Evolutionary conservation across 2,797 vertebrate genomes (phyloP), one percentile per base, ranked within the genome.

Genomic region (Mycteria americana): DNA sequence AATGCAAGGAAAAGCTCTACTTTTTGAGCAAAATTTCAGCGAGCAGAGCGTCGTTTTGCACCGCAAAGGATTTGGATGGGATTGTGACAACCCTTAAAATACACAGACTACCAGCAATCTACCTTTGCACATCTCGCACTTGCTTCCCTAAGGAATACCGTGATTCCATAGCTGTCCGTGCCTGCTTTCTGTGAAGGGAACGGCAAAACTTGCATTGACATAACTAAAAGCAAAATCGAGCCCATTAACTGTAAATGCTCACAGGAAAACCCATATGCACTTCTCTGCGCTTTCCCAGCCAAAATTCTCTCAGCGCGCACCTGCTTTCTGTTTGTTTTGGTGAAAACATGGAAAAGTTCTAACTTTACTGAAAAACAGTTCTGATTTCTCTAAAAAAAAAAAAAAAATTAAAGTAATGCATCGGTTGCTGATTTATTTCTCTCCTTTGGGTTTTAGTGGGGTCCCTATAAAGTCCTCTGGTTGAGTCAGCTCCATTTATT

Each of bases 291-390:
- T 67, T 81, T 72, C 59, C 86, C 27, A 5, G 92, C 93, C 94
- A 96, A 86, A 91, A 92, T 80, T 23, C 92, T 94, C 88, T 96
- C 95, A 95, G 85, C 24, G 2, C 35, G 62, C 97, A 97, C 97
- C 96, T 97, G 95, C 86, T 95, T 95, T 94, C 65, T 94, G 96
- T 97, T 96, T 95, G 95, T 60, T 88, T 96, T 93, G 91, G 95
- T 93, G 95, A 85, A 95, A 93, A 96, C 65, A 63, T 45, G 93
- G 92, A 92, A 45, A 92, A 91, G n/a, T 25, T 74, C 1, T 2
- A 75, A 75, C 65, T 96, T 59, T 13, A 45, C 41, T 81, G 50
- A 45, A 69, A 84, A 95, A 25, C 24, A 53, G 62, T 30, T 53
- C 76, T 48, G 75, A 75, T 77, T 91, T 70, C 30, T 31, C 41